A percentile compares a stretch with the other conserved stretches of the same genome.
phyloP scores from a whole-genome alignment of 2,113 vertebrate genomes.

The Alosa alosa region DNA sequence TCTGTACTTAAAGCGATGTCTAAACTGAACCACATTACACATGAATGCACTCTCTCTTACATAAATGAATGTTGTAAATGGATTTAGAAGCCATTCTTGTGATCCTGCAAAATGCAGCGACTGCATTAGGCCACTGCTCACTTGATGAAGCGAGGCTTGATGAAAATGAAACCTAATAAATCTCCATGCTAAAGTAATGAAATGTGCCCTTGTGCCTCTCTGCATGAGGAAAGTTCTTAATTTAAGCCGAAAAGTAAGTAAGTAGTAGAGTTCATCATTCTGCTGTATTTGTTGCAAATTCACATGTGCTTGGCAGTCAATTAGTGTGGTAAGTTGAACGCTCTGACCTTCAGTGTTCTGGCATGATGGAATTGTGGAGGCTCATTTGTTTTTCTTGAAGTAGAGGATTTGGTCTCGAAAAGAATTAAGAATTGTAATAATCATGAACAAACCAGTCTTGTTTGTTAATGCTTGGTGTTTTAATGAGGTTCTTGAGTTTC shows the following conservation, averaged over 20 bases:
- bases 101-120: not conserved
- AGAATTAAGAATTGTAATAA: not conserved
- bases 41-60: not conserved
- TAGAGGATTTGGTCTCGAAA: not conserved
- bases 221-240: not conserved
- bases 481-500: not conserved
- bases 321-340: not conserved
- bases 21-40: not conserved
- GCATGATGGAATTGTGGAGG: not conserved
- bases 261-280: not conserved
- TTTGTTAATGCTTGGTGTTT: not conserved
- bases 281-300: not conserved
- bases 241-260: not conserved
- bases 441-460: not conserved
- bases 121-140: not conserved
- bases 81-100: not conserved
- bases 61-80: constrained; percentile 9
- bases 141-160: not conserved
- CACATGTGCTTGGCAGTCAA: not conserved
- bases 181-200: not conserved
- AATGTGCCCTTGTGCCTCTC: not conserved
- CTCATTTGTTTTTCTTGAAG: not conserved
- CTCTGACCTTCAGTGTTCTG: not conserved
- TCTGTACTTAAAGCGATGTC: not conserved
- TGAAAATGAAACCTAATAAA: not conserved